Evolutionary conservation across 2,888 invertebrate species (phyloP).

Genomic region (Acrobasis suavella): DNA sequence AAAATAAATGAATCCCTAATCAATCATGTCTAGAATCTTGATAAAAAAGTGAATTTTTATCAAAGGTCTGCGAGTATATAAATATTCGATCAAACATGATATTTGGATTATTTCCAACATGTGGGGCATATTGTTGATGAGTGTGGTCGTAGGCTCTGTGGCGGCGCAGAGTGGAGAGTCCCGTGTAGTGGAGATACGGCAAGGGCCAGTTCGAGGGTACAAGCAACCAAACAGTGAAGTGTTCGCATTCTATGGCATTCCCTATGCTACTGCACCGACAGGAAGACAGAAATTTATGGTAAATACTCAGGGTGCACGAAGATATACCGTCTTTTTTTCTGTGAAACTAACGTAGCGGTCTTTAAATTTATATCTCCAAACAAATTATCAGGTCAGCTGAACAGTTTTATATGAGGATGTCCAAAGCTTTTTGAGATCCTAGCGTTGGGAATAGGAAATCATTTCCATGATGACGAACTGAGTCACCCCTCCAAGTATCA

Average conservation of each 20-base stretch:
- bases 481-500: too few species aligned
- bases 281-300: slow-evolving; percentile 53
- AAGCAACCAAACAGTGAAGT: slow-evolving; percentile 38
- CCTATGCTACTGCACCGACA: slow-evolving; percentile 58
- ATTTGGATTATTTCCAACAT: neutral
- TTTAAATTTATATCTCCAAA: too few species aligned
- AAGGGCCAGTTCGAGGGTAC: slow-evolving; percentile 51
- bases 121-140: neutral
- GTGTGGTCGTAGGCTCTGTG: neutral
- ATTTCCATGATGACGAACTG: too few species aligned
- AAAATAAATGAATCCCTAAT: neutral
- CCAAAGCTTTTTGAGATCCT: too few species aligned
- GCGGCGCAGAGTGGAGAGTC: slow-evolving; percentile 21
- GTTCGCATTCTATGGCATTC: slow-evolving; percentile 52
- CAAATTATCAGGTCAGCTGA: too few species aligned
- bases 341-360: too few species aligned
- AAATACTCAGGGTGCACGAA: slow-evolving; percentile 18
- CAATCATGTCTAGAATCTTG: too few species aligned
- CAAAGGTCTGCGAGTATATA: neutral
- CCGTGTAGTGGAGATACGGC: slow-evolving; percentile 38
- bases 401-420: too few species aligned
- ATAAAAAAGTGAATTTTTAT: too few species aligned
- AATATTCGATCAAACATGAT: neutral
- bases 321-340: slow-evolving; percentile 22
- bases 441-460: too few species aligned